Percentiles rank a stretch among this genome's conserved stretches.
Evolutionary conservation across 2,888 invertebrate species (phyloP).

Genomic region (Phragmatobia fuliginosa): DNA sequence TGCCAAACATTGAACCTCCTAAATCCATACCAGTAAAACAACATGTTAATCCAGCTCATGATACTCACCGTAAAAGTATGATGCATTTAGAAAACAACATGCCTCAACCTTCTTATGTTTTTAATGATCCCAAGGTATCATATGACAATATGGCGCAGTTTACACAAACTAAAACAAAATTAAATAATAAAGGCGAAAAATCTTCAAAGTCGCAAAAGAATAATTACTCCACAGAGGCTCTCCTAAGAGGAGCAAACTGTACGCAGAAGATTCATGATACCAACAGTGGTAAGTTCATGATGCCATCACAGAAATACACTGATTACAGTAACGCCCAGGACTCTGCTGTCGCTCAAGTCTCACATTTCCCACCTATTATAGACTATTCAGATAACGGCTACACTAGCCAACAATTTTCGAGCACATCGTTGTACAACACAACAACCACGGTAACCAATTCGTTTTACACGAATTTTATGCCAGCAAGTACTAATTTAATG

Average conservation of each 20-base stretch:
- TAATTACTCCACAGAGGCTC: constrained; percentile 80
- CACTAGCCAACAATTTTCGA: constrained; percentile 77
- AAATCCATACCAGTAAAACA: constrained; percentile 70
- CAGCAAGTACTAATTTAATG: constrained; percentile 77
- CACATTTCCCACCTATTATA: constrained; percentile 80
- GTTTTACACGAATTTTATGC: constrained; percentile 82
- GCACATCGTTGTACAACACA: constrained; percentile 78
- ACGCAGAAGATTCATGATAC: constrained; percentile 74
- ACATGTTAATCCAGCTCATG: constrained; percentile 66
- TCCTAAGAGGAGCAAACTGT: constrained; percentile 75
- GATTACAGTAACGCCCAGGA: constrained; percentile 75
- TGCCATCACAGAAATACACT: constrained; percentile 74
- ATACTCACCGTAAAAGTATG: constrained; percentile 68
- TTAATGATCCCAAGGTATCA: constrained; percentile 72
- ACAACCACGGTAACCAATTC: constrained; percentile 82
- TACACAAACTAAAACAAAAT: constrained; percentile 69
- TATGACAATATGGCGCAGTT: constrained; percentile 73
- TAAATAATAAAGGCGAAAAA: constrained; percentile 72
- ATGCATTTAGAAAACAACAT: constrained; percentile 69
- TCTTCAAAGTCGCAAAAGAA: constrained; percentile 74
- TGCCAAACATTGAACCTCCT: constrained; percentile 62
- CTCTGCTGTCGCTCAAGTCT: constrained; percentile 79
- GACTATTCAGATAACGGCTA: constrained; percentile 80
- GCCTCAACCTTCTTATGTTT: constrained; percentile 73
- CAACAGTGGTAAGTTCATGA: constrained; percentile 68